Evolutionary conservation across 2,888 invertebrate genomes (phyloP), one percentile per base, ranked within the genome.

Genomic region (Aphidoletes aphidimyza): DNA sequence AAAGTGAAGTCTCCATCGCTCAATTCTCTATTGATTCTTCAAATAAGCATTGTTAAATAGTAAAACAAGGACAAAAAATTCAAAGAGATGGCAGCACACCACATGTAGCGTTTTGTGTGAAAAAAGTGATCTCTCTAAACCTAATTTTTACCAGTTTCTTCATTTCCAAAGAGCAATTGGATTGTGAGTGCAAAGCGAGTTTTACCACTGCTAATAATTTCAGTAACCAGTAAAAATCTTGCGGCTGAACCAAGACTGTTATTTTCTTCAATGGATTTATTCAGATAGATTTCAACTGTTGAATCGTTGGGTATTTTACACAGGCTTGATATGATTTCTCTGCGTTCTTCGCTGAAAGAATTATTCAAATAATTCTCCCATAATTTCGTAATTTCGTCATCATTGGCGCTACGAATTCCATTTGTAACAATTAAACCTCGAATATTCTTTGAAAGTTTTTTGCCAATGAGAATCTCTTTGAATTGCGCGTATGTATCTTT

Each of bases 301-400:
- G 89, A 81, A 86, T 87, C 87, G 83, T 93, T 91, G 26, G 91
- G 89, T 1, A 93, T 91, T 87, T 95, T 95, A 9, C 94, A 93
- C 84, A 96, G 88, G 0, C 93, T 91, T 0, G 90, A 90, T 81
- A 94, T 90, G 0, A 95, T 89, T 22, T 91, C 90, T 0, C 91
- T 89, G 85, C 93, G 92, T 86, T 93, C 93, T 0, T 93, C 92
- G 11, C 93, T 92, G 85, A 93, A 92, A 0, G 90, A 89, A 0
- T 92, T 91, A 0, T 86, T 86, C 84, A 90, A 87, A 87, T 93
- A 93, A 85, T 89, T 90, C 0, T 91, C 85, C 90, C 92, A 93
- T 17, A 93, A 90, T 89, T 92, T 94, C 84, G 93, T 89, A 90
- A 94, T 95, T 87, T 93, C 91, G 0, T 88, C 90, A 3, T 91